Conservation (phyloP, 2,888 invertebrate species). For the Eilema caniola region DNA sequence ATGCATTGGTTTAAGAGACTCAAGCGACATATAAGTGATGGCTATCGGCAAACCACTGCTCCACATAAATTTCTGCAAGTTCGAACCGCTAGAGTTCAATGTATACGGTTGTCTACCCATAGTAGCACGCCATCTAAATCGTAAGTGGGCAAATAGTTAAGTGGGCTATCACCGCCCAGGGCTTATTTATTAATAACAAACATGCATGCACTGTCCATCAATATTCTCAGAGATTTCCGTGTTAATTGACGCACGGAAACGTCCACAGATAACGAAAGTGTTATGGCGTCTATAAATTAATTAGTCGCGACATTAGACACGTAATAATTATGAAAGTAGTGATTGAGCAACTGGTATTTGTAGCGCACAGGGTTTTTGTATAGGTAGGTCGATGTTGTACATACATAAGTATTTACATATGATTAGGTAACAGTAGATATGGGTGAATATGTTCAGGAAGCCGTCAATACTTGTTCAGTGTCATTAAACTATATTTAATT, state of each 20-base stretch:
- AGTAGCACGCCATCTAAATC: not conserved
- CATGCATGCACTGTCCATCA: constrained; percentile 19
- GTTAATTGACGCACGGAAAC: constrained; percentile 48
- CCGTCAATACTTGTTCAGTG: not conserved
- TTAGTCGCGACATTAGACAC: constrained; percentile 40
- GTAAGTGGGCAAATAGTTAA: not conserved
- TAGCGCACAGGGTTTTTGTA: constrained; percentile 23
- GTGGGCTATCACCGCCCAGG: not conserved
- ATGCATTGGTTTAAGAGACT: not conserved
- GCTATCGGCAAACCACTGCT: not conserved
- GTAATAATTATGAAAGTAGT: constrained; percentile 39
- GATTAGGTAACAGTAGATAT: not conserved
- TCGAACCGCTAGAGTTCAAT: not conserved
- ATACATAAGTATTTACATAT: not conserved
- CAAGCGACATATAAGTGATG: not conserved
- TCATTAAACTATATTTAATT: not conserved
- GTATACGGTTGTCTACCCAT: not conserved
- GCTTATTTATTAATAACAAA: not conserved
- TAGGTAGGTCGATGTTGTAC: constrained; percentile 10
- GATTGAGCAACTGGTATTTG: constrained; percentile 39
- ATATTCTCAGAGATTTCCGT: constrained; percentile 33
- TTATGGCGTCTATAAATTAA: constrained; percentile 48
- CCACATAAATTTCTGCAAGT: not conserved
- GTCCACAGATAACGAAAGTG: constrained; percentile 48
- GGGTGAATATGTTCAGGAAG: not conserved